Evolutionary conservation across 2,888 invertebrate species (phyloP).

Genomic region (Pherbina coryleti): DNA sequence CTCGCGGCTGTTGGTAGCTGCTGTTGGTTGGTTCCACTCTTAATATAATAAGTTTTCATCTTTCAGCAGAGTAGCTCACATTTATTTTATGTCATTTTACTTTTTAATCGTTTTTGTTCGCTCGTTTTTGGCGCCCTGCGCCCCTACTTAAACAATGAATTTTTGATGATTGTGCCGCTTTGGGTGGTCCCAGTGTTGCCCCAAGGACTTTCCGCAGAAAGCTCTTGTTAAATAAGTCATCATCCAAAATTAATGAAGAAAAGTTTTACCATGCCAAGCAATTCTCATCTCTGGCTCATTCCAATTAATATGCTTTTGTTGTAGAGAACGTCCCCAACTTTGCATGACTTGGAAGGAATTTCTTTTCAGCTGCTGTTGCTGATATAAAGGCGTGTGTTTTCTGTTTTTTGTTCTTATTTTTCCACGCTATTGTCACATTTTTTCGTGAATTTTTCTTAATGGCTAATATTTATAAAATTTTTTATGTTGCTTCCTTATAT

Average conservation of each 20-base stretch:
- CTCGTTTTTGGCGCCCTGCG: not conserved
- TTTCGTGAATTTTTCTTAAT: not conserved
- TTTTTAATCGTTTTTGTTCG: not conserved
- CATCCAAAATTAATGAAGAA: constrained; percentile 32
- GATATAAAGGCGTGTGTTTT: not conserved
- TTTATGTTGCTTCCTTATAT: not conserved
- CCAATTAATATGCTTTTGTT: not conserved
- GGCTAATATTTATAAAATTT: not conserved
- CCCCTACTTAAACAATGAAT: not conserved
- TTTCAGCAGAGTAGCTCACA: not conserved
- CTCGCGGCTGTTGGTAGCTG: not conserved
- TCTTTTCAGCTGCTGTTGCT: not conserved
- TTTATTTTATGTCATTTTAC: too few relatives aligned
- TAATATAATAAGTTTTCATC: not conserved
- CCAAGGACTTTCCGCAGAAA: not conserved
- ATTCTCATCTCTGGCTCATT: not conserved
- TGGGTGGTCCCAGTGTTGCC: not conserved
- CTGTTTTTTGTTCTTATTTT: not conserved
- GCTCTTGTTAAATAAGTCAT: constrained; percentile 18
- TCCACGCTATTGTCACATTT: not conserved
- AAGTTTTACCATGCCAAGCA: constrained; percentile 4
- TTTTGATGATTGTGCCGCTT: not conserved
- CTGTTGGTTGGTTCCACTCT: not conserved
- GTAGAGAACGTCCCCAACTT: not conserved
- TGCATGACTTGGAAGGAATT: not conserved